These are phyloP conservation scores for Xestoiulus laeticollis DNA, from an alignment of 2,888 invertebrate genomes.

Conservation along the genomic window DNA sequence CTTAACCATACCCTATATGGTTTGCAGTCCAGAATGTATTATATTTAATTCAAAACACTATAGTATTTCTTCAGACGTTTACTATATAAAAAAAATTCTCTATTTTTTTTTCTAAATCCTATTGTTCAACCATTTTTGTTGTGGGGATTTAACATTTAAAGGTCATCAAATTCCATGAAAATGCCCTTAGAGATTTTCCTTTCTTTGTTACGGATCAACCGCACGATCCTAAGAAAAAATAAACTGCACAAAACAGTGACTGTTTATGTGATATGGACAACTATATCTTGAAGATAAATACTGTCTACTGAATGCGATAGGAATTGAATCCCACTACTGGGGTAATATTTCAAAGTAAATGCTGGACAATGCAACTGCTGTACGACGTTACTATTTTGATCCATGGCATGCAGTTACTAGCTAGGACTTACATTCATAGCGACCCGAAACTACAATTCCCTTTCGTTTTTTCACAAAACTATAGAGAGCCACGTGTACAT, in stretches of 20 bases:
- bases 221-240: background rate
- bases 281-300: background rate
- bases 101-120: background rate
- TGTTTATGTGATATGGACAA: background rate
- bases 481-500: background rate
- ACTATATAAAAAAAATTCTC: background rate
- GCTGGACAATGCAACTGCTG: background rate
- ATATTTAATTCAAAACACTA: too few species aligned
- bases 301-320: background rate
- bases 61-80: too few species aligned
- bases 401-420: background rate
- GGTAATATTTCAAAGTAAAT: slow-evolving; percentile 14
- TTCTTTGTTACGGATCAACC: background rate
- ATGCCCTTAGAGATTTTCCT: background rate
- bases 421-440: background rate
- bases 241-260: background rate
- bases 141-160: background rate
- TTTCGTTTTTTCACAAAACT: background rate
- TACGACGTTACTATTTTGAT: background rate
- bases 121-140: background rate
- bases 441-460: background rate
- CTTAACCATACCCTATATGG: too few species aligned
- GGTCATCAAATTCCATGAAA: background rate
- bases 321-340: background rate
- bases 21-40: too few species aligned